phyloP scores from a whole-genome alignment of 2,888 invertebrate species.

The Malthinus flaveolus region DNA sequence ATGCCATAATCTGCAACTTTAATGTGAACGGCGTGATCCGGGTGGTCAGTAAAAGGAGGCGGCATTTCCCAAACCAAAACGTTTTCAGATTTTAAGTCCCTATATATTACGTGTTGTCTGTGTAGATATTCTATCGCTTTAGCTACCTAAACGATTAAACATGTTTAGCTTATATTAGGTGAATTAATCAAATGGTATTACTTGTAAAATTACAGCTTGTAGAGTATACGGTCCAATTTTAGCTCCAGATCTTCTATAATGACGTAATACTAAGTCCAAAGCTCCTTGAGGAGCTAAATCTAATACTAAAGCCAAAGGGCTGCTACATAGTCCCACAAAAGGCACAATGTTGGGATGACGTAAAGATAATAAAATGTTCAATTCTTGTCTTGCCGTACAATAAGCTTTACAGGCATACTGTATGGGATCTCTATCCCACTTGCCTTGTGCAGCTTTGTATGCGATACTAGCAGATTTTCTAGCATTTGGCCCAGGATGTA shows the following conservation, averaged over 20 bases:
- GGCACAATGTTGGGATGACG: conserved; percentile 92
- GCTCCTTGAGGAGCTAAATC: conserved; percentile 93
- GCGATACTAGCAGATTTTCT: conserved; percentile 63
- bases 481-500: conserved; percentile 78
- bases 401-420: conserved; percentile 96
- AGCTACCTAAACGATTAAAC: conserved; percentile 68
- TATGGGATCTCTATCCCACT: conserved; percentile 92
- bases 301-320: conserved; percentile 86
- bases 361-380: conserved; percentile 82
- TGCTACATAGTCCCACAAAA: conserved; percentile 85
- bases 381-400: conserved; percentile 92
- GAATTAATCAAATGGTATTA: conserved; percentile 45
- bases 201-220: conserved; percentile 84
- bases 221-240: conserved; percentile 79
- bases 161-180: neutral
- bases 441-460: conserved; percentile 65
- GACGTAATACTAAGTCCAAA: conserved; percentile 79
- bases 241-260: conserved; percentile 83
- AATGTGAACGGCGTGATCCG: conserved; percentile 75
- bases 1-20: conserved; percentile 98
- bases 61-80: conserved; percentile 98
- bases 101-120: conserved; percentile 88
- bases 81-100: conserved; percentile 94
- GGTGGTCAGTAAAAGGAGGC: conserved; percentile 69
- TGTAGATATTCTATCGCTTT: conserved; percentile 96